phyloP scores from a whole-genome alignment of 2,797 vertebrate species.

The Falco columbarius region DNA sequence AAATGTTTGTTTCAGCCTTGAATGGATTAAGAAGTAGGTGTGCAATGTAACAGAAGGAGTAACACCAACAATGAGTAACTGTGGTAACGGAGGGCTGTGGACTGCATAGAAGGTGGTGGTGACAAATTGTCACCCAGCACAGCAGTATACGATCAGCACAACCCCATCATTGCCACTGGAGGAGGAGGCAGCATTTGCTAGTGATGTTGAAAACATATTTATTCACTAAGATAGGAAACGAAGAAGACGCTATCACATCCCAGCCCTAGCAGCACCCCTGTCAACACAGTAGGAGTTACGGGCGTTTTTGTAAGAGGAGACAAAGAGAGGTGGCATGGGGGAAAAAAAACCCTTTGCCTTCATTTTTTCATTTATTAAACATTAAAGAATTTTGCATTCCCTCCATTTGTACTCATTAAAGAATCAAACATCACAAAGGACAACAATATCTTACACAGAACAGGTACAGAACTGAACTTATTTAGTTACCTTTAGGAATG shows the following conservation, averaged over 20 bases:
- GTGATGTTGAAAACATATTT: neutral
- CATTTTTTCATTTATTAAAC: neutral
- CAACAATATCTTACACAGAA: neutral
- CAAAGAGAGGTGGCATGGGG: neutral
- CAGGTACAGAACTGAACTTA: neutral
- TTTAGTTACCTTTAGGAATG: neutral
- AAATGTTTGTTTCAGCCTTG: neutral
- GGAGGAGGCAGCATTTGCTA: neutral
- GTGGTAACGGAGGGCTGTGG: neutral
- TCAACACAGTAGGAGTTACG: neutral
- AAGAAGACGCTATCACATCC: neutral
- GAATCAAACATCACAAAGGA: neutral
- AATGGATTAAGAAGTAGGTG: neutral
- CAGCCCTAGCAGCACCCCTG: neutral
- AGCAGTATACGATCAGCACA: neutral
- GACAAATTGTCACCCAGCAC: neutral
- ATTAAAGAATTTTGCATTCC: neutral
- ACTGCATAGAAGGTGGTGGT: neutral
- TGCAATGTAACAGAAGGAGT: neutral
- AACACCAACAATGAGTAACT: neutral
- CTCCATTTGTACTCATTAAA: neutral
- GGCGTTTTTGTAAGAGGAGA: neutral
- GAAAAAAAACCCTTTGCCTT: neutral
- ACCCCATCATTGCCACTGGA: neutral
- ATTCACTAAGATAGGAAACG: neutral